phyloP scores from a whole-genome alignment of 2,797 vertebrate species.

The Echeneis naucrates region DNA sequence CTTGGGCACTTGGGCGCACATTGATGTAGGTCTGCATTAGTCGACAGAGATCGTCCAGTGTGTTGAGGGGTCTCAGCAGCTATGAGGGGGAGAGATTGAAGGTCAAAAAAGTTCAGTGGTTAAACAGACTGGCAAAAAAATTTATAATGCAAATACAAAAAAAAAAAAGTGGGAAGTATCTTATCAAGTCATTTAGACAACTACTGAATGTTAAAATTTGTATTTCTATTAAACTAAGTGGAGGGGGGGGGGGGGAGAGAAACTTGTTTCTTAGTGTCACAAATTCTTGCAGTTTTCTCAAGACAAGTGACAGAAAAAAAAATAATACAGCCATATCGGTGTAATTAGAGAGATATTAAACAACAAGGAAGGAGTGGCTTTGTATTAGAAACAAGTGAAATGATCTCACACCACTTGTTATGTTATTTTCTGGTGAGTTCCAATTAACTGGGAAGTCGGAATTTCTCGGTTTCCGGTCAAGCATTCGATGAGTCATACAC shows the following conservation, averaged over 20 bases:
- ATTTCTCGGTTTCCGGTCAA: too few species aligned
- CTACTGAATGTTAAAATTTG: background rate
- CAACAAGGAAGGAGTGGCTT: background rate
- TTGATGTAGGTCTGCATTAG: slow-evolving; percentile 94
- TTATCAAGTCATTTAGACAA: slow-evolving; percentile 45
- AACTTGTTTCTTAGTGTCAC: background rate
- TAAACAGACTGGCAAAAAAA: slow-evolving; percentile 10
- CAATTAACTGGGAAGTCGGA: too few species aligned
- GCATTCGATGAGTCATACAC: too few species aligned
- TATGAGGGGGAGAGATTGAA: slow-evolving; percentile 58
- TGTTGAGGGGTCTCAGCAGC: slow-evolving; percentile 97
- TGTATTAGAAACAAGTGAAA: slow-evolving; percentile 7
- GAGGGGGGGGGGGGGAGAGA: slow-evolving; percentile 1
- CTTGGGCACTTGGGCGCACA: slow-evolving; percentile 80
- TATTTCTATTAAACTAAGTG: background rate
- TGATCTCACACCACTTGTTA: background rate
- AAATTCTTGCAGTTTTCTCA: background rate
- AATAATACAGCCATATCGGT: background rate
- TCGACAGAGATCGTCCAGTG: slow-evolving; percentile 96
- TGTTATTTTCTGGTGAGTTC: slow-evolving; percentile 5
- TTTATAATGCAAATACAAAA: too few species aligned
- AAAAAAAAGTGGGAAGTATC: too few species aligned
- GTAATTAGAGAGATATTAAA: background rate
- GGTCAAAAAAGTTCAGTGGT: slow-evolving; percentile 4
- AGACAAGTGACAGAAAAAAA: background rate